Conservation (phyloP, 2,797 vertebrate species). For the Hypotaenidia philippensis region DNA sequence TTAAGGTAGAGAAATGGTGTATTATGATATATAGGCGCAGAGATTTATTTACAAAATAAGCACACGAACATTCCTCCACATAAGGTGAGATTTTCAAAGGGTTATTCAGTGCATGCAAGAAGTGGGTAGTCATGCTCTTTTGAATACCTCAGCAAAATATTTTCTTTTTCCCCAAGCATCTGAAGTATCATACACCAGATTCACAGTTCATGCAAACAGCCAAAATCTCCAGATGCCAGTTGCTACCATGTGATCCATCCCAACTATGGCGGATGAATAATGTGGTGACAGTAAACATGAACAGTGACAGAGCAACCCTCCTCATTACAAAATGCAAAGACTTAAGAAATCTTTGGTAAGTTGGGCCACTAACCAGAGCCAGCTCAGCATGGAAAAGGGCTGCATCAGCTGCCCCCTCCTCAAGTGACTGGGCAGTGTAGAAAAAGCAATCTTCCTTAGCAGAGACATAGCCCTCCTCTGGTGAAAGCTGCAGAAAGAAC, state of each 20-base stretch:
- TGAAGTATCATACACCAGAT: background rate
- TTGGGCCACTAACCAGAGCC: conserved; percentile 90
- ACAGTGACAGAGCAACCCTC: conserved; percentile 19
- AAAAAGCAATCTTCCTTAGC: conserved; percentile 89
- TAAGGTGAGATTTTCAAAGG: background rate
- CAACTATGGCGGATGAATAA: background rate
- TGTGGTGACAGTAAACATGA: background rate
- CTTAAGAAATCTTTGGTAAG: conserved; percentile 55
- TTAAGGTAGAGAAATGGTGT: background rate
- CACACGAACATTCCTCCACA: background rate
- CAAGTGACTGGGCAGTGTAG: conserved; percentile 85
- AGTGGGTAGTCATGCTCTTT: background rate
- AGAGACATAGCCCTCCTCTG: conserved; percentile 91
- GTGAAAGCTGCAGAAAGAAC: conserved; percentile 90
- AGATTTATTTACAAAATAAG: background rate
- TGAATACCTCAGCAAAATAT: background rate
- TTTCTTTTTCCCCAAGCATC: background rate
- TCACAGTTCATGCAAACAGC: conserved; percentile 14
- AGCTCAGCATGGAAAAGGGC: conserved; percentile 92
- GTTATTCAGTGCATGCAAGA: background rate
- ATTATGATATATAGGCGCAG: background rate
- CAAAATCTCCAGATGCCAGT: background rate
- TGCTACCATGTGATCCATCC: background rate
- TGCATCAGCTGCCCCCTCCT: conserved; percentile 87
- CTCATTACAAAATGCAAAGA: conserved; percentile 24